Conservation (phyloP, 2,888 invertebrate genomes). For the Calameuta idolon region DNA sequence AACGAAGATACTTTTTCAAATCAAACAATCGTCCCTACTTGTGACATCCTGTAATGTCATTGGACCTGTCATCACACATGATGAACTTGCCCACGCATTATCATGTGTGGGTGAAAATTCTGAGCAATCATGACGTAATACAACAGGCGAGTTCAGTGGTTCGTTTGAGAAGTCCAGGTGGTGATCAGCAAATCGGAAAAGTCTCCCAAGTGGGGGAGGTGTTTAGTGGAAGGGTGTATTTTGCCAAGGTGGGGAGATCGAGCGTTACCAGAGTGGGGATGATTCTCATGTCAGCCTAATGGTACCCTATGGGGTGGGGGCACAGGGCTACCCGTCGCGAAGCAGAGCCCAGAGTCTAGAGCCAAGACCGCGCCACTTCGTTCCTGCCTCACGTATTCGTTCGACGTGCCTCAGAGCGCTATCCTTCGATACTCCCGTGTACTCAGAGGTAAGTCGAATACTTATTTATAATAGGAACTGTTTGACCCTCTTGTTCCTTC, state of each 20-base stretch:
- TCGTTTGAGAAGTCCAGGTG: not conserved
- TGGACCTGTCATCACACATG: not conserved
- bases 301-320: constrained; percentile 26
- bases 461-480: not conserved
- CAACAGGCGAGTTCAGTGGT: not conserved
- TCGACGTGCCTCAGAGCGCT: constrained; percentile 33
- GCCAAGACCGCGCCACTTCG: constrained; percentile 51
- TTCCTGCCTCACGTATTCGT: constrained; percentile 53
- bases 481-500: not conserved
- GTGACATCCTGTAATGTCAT: not conserved
- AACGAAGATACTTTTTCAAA: not conserved
- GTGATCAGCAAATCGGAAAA: constrained; percentile 2
- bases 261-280: not conserved
- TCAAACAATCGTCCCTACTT: not conserved
- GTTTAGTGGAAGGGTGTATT: not conserved
- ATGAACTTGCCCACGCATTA: not conserved
- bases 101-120: not conserved
- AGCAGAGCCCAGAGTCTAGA: constrained; percentile 34
- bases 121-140: not conserved
- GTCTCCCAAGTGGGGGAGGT: not conserved
- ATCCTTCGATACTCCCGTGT: constrained; percentile 1
- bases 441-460: constrained; percentile 21
- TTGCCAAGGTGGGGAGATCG: not conserved
- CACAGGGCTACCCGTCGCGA: constrained; percentile 43
- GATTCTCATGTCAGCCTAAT: not conserved